Percentiles rank a stretch among this genome's conserved stretches.
Conservation (phyloP, 1,140 invertebrate genomes). For the Chironomus tepperi region DNA sequence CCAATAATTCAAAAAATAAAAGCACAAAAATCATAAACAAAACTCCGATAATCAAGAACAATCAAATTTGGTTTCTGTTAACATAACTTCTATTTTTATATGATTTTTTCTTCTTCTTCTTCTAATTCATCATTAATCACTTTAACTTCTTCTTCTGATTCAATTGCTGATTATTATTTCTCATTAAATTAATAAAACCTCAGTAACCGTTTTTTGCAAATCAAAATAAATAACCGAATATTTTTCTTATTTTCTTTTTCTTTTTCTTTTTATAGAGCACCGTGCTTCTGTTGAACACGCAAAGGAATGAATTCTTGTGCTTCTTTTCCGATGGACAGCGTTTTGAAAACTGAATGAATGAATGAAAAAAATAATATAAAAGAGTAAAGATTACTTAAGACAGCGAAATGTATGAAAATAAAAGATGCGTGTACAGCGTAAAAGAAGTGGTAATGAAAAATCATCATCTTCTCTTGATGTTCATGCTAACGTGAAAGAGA, state of each 20-base stretch:
- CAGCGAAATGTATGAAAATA: neutral
- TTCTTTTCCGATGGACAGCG: neutral
- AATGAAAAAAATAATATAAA: neutral
- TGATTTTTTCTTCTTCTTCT: too few relatives aligned
- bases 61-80: too few relatives aligned
- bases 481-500: neutral
- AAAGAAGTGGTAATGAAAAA: neutral
- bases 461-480: neutral
- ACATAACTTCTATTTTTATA: too few relatives aligned
- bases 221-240: neutral
- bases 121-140: too few relatives aligned
- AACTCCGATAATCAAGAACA: too few relatives aligned
- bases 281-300: neutral
- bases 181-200: too few relatives aligned
- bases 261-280: too few relatives aligned
- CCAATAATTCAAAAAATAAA: too few relatives aligned
- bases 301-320: neutral
- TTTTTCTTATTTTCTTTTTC: too few relatives aligned
- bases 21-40: too few relatives aligned
- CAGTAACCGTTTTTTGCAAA: neutral
- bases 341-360: slow-evolving; percentile 7
- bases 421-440: neutral
- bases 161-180: too few relatives aligned
- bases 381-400: neutral
- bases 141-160: too few relatives aligned